Conservation (phyloP, 2,888 invertebrate species). For the Zeuzera pyrina region DNA sequence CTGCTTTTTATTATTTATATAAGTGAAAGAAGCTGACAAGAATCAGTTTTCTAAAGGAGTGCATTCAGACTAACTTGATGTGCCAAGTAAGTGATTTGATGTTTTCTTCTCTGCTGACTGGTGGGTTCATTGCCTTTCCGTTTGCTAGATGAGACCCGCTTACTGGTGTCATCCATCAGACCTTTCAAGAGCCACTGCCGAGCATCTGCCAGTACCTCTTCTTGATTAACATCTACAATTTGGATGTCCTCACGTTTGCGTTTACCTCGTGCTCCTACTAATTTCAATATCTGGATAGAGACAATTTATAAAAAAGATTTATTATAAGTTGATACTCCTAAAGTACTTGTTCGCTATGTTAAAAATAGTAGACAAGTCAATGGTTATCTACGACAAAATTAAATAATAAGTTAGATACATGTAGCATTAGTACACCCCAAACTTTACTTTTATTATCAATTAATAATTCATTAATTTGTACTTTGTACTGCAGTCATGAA, state of each 20-base stretch:
- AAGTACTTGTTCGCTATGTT: no score
- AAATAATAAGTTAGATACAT: no score
- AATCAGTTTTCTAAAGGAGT: no score
- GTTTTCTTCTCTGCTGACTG: slow-evolving; percentile 85
- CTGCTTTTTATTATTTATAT: no score
- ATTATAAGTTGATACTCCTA: neutral
- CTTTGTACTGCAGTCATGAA: no score
- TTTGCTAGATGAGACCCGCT: slow-evolving; percentile 65
- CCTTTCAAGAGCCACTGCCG: slow-evolving; percentile 87
- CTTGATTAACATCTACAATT: slow-evolving; percentile 87
- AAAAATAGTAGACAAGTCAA: neutral
- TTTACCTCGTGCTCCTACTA: slow-evolving; percentile 79
- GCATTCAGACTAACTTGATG: slow-evolving; percentile 76
- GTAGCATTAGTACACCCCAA: no score
- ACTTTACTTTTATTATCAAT: no score
- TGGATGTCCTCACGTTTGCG: slow-evolving; percentile 78
- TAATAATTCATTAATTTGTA: no score
- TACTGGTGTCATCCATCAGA: slow-evolving; percentile 79
- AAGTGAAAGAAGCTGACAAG: no score
- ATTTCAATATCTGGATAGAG: slow-evolving; percentile 70
- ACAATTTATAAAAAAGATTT: slow-evolving; percentile 1
- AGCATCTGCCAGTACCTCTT: slow-evolving; percentile 85
- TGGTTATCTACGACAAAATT: neutral
- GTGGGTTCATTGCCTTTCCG: slow-evolving; percentile 74
- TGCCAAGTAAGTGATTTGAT: slow-evolving; percentile 97